phyloP scores from a whole-genome alignment of 2,888 invertebrate genomes.

The Papilio demoleus region DNA sequence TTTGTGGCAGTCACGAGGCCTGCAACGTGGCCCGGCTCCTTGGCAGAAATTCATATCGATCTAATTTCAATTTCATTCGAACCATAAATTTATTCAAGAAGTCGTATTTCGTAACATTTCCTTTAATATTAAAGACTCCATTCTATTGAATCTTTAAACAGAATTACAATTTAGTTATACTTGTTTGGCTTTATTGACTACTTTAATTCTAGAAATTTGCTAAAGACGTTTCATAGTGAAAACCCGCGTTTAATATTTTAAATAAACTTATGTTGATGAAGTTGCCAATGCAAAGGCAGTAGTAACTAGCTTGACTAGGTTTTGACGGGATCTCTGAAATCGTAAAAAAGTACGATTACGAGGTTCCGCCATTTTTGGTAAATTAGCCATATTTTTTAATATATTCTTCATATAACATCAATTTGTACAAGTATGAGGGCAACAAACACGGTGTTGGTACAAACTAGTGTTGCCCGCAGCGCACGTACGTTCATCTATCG shows the following conservation, averaged over 20 bases:
- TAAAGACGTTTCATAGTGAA: neutral
- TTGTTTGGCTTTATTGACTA: conserved; percentile 7
- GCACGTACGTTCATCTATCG: conserved; percentile 71
- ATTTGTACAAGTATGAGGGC: conserved; percentile 45
- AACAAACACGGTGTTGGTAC: conserved; percentile 45
- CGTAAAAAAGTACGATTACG: too few relatives aligned
- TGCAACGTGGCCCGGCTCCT: conserved; percentile 59
- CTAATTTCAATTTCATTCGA: conserved; percentile 68
- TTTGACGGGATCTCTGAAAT: too few relatives aligned
- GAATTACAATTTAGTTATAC: conserved; percentile 30
- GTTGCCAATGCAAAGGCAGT: too few relatives aligned
- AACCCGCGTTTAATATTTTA: neutral
- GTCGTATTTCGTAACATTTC: conserved; percentile 53
- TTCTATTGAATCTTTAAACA: conserved; percentile 37
- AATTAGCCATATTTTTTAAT: too few relatives aligned
- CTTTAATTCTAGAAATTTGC: neutral
- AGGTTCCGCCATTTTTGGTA: too few relatives aligned
- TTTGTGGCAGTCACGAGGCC: conserved; percentile 64
- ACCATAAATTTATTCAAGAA: conserved; percentile 57
- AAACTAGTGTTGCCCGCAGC: conserved; percentile 65
- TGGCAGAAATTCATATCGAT: conserved; percentile 63
- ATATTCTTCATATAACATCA: conserved; percentile 52
- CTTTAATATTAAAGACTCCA: conserved; percentile 53
- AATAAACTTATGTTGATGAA: too few relatives aligned
- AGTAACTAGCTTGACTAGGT: too few relatives aligned